These are phyloP conservation scores for Macheiramphus alcinus DNA, from an alignment of 2,113 vertebrate genomes.

Conservation along the genomic window DNA sequence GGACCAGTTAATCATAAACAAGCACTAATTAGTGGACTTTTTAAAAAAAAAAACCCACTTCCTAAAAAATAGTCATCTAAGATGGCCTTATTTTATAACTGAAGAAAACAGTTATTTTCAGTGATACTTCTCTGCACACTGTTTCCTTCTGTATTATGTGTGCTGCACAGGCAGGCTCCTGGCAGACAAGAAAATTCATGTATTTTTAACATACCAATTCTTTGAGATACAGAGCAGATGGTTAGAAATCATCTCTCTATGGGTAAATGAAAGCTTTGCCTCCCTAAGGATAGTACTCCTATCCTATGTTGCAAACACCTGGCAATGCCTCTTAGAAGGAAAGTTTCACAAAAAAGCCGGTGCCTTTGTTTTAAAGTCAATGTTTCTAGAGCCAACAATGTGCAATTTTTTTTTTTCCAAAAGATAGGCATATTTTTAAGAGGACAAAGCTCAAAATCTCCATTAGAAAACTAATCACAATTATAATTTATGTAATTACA, in stretches of 20 bases:
- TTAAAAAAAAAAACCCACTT: background rate
- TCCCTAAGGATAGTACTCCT: background rate
- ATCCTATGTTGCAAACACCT: slow-evolving; percentile 27
- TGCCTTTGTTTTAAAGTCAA: background rate
- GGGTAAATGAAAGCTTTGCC: slow-evolving; percentile 17
- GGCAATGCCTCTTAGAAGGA: background rate
- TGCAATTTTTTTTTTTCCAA: background rate
- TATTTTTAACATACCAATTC: slow-evolving; percentile 31
- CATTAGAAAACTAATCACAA: background rate
- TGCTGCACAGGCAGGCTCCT: background rate
- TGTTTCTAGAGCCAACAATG: background rate
- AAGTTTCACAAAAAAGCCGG: background rate
- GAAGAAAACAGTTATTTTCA: background rate
- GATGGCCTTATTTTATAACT: background rate
- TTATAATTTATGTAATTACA: background rate
- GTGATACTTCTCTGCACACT: background rate
- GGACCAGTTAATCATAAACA: background rate
- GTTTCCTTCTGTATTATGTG: background rate
- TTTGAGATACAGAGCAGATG: slow-evolving; percentile 57
- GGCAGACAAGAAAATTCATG: background rate
- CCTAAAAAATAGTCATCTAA: background rate
- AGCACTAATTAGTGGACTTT: background rate
- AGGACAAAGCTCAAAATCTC: background rate
- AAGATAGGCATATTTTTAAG: background rate
- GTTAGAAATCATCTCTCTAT: slow-evolving; percentile 19